Evolutionary conservation across 2,888 invertebrate genomes (phyloP).

Genomic region (Aspidiotus destructor): DNA sequence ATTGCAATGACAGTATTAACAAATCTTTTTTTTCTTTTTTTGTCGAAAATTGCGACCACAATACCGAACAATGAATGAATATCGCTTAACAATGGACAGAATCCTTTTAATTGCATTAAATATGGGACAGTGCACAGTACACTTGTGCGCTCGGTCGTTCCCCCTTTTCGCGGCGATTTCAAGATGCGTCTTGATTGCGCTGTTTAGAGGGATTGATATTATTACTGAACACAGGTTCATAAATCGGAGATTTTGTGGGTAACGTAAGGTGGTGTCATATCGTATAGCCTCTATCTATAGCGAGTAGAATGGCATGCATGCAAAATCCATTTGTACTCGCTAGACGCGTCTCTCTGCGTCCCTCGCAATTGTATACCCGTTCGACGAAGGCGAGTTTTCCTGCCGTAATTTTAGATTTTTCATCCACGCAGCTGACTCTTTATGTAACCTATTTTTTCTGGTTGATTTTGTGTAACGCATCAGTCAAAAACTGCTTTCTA

Average conservation of each 20-base stretch:
- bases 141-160: conserved; percentile 22
- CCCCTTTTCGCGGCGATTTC: conserved; percentile 12
- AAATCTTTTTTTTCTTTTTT: not conserved
- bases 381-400: not conserved
- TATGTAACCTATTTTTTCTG: no score
- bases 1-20: not conserved
- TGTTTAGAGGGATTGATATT: conserved; percentile 23
- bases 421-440: conserved; percentile 3
- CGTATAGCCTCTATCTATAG: not conserved
- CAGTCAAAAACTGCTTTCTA: no score
- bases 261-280: conserved; percentile 33
- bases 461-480: no score
- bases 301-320: conserved; percentile 18
- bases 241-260: conserved; percentile 32
- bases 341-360: not conserved
- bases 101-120: conserved; percentile 29
- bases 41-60: not conserved
- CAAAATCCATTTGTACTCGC: conserved; percentile 23
- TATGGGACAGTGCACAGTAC: conserved; percentile 29
- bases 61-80: not conserved
- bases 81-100: conserved; percentile 4
- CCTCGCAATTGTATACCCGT: not conserved
- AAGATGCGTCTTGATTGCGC: conserved; percentile 27
- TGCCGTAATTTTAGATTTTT: conserved; percentile 17
- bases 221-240: conserved; percentile 27